Evolutionary conservation across 2,888 invertebrate species (phyloP).

Genomic region (Megaustenia siamemsis): DNA sequence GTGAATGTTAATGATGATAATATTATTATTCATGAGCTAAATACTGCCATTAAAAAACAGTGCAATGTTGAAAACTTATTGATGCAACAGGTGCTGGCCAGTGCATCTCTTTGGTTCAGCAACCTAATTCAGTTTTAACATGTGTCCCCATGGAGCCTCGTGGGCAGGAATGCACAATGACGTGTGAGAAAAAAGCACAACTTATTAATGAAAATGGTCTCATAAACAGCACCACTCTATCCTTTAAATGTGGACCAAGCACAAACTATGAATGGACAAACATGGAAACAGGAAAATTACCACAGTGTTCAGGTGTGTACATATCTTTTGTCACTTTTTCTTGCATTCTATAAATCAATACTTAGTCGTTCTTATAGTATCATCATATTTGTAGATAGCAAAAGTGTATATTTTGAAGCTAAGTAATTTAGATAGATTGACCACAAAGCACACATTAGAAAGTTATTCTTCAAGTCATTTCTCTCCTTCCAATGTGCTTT

Average conservation of each 20-base stretch:
- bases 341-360: too few relatives aligned
- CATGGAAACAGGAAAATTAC: conserved; percentile 65
- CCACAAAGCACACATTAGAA: too few relatives aligned
- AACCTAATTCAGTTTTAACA: conserved; percentile 66
- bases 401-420: too few relatives aligned
- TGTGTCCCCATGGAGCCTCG: conserved; percentile 54
- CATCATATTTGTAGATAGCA: too few relatives aligned
- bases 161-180: conserved; percentile 68
- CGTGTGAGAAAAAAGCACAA: conserved; percentile 63
- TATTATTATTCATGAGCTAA: too few relatives aligned
- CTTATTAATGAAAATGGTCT: conserved; percentile 26
- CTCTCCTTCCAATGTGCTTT: too few relatives aligned
- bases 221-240: conserved; percentile 27
- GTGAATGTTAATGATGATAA: too few relatives aligned
- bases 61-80: neutral
- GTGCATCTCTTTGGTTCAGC: conserved; percentile 63
- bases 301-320: conserved; percentile 75
- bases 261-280: conserved; percentile 74
- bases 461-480: too few relatives aligned
- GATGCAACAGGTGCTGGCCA: conserved; percentile 56
- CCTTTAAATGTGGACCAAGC: conserved; percentile 68
- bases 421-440: too few relatives aligned
- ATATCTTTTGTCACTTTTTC: too few relatives aligned
- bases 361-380: too few relatives aligned
- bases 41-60: too few relatives aligned